Percentiles rank a stretch among this genome's conserved stretches.
phyloP scores from a whole-genome alignment of 2,888 invertebrate genomes.

The Boloria euphrosyne region DNA sequence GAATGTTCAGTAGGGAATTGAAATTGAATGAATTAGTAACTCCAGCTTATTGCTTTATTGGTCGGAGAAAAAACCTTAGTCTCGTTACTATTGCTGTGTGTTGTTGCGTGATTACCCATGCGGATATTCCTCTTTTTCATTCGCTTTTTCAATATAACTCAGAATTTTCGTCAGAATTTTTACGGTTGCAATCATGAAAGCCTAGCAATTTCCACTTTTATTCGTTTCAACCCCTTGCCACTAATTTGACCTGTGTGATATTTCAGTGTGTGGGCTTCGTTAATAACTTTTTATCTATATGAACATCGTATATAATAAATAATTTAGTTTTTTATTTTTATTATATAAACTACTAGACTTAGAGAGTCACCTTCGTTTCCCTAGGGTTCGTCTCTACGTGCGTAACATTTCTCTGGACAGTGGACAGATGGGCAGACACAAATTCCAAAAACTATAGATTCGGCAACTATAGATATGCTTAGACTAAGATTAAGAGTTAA shows the following conservation, averaged over 20 bases:
- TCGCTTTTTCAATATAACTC: constrained; percentile 34
- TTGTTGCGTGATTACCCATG: constrained; percentile 27
- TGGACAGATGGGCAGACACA: no score
- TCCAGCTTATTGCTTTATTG: constrained; percentile 14
- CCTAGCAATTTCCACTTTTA: constrained; percentile 30
- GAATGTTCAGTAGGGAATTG: not conserved
- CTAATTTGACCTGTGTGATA: constrained; percentile 25
- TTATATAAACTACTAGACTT: no score
- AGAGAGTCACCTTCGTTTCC: no score
- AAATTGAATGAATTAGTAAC: constrained; percentile 14
- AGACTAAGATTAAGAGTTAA: no score
- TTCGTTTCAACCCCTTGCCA: constrained; percentile 30
- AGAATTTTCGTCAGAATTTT: constrained; percentile 28
- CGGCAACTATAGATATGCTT: no score
- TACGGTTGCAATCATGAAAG: constrained; percentile 33
- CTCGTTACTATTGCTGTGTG: constrained; percentile 19
- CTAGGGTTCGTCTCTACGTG: no score
- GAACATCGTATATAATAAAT: not conserved
- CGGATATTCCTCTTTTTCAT: constrained; percentile 29
- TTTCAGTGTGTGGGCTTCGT: constrained; percentile 2
- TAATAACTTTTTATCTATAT: constrained; percentile 3
- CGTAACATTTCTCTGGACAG: no score
- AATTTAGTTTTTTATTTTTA: not conserved
- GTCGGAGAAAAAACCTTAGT: constrained; percentile 10
- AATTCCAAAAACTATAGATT: no score